Base-by-base conservation (phyloP, 2,797 vertebrate species). In the Anabacerthia variegaticeps region DNA sequence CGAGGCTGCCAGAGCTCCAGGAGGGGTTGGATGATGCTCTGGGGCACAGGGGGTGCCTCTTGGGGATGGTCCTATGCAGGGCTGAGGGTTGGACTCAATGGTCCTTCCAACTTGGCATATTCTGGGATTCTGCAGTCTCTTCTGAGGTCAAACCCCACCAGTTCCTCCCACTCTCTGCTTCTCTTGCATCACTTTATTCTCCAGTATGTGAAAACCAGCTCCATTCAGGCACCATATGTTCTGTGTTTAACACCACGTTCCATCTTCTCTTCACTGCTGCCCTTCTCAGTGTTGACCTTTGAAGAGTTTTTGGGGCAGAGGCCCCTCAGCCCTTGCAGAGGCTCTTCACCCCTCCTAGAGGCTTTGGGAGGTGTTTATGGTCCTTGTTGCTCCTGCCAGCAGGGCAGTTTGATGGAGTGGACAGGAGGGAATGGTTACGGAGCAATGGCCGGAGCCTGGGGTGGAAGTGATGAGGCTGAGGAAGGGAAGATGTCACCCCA, bases 381-480 rank as follows among this genome's bases (percentile, higher is more conserved):
- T 51, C 27, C 54, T 34, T 5, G 0, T 7, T 48, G n/a, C 61
- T 44, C 27, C n/a, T 37, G 34, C 17, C 34, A 19, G 32, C 9
- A 28, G 81, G 43, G 61, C 37, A 1, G 17, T 17, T 8, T 11
- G 78, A 1, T 18, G 27, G 37, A 17, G 56, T 36, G 49, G 74
- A 12, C 6, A 4, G 1, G 0, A 2, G 55, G 67, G 63, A 28
- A 3, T 36, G 28, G 36, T 2, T 18, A 3, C 0, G 5, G 56
- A 48, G 46, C 0, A 0, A 1, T 14, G 51, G 24, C 68, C 7
- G 23, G 23, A 55, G 71, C 23, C 75, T 82, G 88, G 24, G 17
- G 12, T 10, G 4, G 21, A 14, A 49, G 8, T 37, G 76, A 3
- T 32, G 65, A 23, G 41, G 28, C 26, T 88, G 78, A 54, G 68